Conservation (phyloP, 2,888 invertebrate species). For the Erebia ligea region DNA sequence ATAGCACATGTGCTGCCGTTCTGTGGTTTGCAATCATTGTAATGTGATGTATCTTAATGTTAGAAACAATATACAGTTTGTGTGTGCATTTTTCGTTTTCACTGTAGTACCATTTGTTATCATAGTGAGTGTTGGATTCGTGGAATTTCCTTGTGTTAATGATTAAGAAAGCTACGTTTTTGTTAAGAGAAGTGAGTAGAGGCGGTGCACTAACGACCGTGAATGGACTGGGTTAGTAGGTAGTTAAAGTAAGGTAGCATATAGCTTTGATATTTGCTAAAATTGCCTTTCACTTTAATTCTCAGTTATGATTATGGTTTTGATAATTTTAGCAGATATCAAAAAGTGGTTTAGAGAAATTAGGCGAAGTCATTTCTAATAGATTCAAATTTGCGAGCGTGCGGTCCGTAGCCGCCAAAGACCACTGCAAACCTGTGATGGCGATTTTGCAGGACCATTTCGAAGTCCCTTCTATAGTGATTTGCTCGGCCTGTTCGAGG, state of each 20-base stretch:
- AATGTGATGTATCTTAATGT: constrained; percentile 37
- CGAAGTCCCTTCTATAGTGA: constrained; percentile 99
- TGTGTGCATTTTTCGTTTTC: constrained; percentile 31
- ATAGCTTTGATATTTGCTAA: constrained; percentile 70
- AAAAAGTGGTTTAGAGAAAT: constrained; percentile 68
- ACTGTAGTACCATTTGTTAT: constrained; percentile 43
- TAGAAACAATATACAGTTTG: constrained; percentile 23
- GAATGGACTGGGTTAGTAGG: constrained; percentile 65
- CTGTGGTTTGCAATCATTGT: constrained; percentile 43
- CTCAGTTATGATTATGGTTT: constrained; percentile 5
- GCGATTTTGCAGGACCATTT: constrained; percentile 99
- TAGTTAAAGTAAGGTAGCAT: constrained; percentile 72
- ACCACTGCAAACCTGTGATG: constrained; percentile 95
- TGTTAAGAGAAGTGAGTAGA: constrained; percentile 68
- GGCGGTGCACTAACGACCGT: constrained; percentile 80
- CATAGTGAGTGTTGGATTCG: constrained; percentile 69
- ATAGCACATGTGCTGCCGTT: constrained; percentile 61
- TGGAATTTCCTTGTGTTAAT: constrained; percentile 78
- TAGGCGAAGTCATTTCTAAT: constrained; percentile 81
- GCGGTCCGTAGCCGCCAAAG: constrained; percentile 81
- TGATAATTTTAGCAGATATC: constrained; percentile 65
- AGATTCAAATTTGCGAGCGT: constrained; percentile 81
- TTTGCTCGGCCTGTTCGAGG: constrained; percentile 98
- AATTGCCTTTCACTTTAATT: constrained; percentile 30
- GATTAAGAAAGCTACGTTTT: constrained; percentile 66